Evolutionary conservation across 2,888 invertebrate species (phyloP).

Genomic region (Drosophila austrosaltans): DNA sequence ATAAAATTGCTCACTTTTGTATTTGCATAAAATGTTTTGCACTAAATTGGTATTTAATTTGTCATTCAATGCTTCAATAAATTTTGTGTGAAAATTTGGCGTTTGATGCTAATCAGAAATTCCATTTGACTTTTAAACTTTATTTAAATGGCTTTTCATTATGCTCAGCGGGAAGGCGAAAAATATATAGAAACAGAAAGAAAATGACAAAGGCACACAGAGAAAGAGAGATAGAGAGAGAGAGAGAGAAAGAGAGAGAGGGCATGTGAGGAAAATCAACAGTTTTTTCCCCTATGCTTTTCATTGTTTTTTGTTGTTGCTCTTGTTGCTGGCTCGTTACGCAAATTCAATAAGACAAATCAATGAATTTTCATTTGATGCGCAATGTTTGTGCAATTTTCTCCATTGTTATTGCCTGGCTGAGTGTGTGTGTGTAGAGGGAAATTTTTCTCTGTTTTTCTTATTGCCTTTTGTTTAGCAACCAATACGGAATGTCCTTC

Average conservation of each 20-base stretch:
- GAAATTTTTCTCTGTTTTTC: neutral
- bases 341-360: constrained; percentile 71
- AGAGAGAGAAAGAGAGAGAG: neutral
- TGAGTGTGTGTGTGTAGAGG: neutral
- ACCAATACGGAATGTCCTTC: constrained; percentile 11
- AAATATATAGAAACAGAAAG: neutral
- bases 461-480: constrained; percentile 22
- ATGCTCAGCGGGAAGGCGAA: constrained; percentile 2
- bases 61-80: neutral
- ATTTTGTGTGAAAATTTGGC: neutral
- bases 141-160: constrained; percentile 41
- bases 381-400: constrained; percentile 61
- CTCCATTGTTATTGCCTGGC: constrained; percentile 37
- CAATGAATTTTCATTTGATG: constrained; percentile 71
- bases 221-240: neutral
- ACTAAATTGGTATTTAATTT: neutral
- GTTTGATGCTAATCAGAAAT: neutral
- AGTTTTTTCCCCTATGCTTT: neutral
- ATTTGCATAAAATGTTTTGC: neutral
- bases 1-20: neutral
- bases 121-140: constrained; percentile 22
- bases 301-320: neutral
- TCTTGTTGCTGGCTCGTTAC: constrained; percentile 15
- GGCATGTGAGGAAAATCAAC: constrained; percentile 2
- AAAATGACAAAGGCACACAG: neutral